Evolutionary conservation across 2,797 vertebrate species (phyloP).

Genomic region (Gila robusta): DNA sequence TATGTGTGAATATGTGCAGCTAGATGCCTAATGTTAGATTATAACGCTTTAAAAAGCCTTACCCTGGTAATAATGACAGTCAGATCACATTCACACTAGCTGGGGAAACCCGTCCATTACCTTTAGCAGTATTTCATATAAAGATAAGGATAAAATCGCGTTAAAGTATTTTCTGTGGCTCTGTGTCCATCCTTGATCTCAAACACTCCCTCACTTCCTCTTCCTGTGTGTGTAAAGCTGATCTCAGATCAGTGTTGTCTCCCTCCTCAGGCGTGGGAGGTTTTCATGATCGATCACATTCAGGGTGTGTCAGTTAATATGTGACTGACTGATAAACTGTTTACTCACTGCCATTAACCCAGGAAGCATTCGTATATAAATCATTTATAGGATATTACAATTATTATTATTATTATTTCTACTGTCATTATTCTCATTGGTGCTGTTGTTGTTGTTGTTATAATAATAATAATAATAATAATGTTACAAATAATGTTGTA

Average conservation of each 20-base stretch:
- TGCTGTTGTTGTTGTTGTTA: background rate
- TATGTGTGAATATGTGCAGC: background rate
- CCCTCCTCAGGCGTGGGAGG: background rate
- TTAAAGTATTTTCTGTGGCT: background rate
- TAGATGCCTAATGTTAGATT: background rate
- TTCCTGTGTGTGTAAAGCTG: slow-evolving; percentile 6
- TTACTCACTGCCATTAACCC: background rate
- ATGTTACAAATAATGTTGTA: background rate
- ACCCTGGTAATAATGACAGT: slow-evolving; percentile 2
- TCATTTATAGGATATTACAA: background rate
- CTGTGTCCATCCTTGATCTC: slow-evolving; percentile 3
- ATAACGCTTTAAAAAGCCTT: background rate
- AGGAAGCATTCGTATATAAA: background rate
- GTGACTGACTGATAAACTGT: background rate
- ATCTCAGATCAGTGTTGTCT: slow-evolving; percentile 10
- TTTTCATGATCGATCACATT: background rate
- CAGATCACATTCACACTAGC: background rate
- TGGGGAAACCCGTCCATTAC: background rate
- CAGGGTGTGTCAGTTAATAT: slow-evolving; percentile 8
- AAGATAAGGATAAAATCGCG: background rate
- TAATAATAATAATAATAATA: background rate
- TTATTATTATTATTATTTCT: background rate
- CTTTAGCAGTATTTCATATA: background rate
- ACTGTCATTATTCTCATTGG: background rate
- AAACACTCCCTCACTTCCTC: slow-evolving; percentile 3